Conservation (phyloP, 2,797 vertebrate species). For the Neostethus bicornis region DNA sequence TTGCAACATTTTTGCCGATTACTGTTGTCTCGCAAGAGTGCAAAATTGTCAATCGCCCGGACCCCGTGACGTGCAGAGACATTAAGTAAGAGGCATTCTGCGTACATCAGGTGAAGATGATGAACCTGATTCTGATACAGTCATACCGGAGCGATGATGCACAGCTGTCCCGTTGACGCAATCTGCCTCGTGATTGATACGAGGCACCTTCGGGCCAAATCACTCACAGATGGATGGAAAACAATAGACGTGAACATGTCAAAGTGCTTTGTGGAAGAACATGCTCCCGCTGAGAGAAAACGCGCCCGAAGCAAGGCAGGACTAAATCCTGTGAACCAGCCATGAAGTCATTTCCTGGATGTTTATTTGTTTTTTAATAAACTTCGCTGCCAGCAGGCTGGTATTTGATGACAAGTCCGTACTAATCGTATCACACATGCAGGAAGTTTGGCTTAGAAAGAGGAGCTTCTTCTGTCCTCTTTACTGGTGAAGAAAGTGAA, state of each 20-base stretch:
- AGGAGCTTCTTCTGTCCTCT: background rate
- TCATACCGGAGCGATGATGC: conserved; percentile 35
- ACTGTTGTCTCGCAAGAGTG: too few relatives aligned
- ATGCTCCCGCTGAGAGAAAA: background rate
- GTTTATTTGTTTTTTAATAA: conserved; percentile 3
- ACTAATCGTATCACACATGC: conserved; percentile 17
- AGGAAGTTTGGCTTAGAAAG: background rate
- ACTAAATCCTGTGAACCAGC: background rate
- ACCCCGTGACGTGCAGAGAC: too few relatives aligned
- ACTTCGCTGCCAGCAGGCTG: conserved; percentile 23
- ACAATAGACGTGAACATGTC: background rate
- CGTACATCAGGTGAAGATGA: conserved; percentile 13
- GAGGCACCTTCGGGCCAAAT: conserved; percentile 7
- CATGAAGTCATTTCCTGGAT: conserved; percentile 21
- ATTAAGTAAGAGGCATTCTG: too few relatives aligned
- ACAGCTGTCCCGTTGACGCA: conserved; percentile 25
- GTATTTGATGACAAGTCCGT: conserved; percentile 24
- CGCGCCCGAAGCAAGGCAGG: background rate
- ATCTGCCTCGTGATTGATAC: conserved; percentile 34
- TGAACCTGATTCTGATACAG: conserved; percentile 39
- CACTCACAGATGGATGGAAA: conserved; percentile 19
- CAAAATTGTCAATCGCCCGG: too few relatives aligned
- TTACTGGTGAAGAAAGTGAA: too few relatives aligned
- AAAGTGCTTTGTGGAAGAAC: background rate
- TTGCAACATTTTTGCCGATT: too few relatives aligned